These are phyloP conservation scores for Drosophila sulfurigaster DNA, from an alignment of 1,140 invertebrate species.

Conservation along the genomic window DNA sequence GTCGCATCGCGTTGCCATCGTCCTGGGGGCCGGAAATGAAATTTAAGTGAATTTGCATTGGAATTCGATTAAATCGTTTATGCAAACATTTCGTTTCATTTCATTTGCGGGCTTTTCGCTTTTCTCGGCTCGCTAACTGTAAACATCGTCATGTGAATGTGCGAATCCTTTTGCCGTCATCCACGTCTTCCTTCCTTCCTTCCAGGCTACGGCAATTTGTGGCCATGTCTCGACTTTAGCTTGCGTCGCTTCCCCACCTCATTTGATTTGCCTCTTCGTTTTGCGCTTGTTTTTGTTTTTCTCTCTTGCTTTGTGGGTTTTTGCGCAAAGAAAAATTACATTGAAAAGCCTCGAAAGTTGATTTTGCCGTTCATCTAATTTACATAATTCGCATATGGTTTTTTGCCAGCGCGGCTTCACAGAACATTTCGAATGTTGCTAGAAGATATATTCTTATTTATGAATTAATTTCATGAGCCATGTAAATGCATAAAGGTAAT, in stretches of 20 bases:
- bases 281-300: constrained; percentile 12
- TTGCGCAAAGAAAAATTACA: constrained; percentile 57
- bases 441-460: constrained; percentile 68
- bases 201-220: constrained; percentile 27
- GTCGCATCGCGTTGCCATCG: constrained; percentile 1
- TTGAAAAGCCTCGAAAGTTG: constrained; percentile 75
- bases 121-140: constrained; percentile 53
- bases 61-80: constrained; percentile 85
- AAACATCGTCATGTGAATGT: constrained; percentile 62
- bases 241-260: no score
- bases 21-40: constrained; percentile 74
- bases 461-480: constrained; percentile 75
- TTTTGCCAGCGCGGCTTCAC: constrained; percentile 40
- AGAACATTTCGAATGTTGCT: constrained; percentile 57
- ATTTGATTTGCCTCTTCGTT: constrained; percentile 38
- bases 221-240: constrained; percentile 31
- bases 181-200: neutral
- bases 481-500: constrained; percentile 78
- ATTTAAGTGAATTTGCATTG: constrained; percentile 85
- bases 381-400: constrained; percentile 75
- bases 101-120: constrained; percentile 80
- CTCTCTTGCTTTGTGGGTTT: constrained; percentile 3
- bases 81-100: constrained; percentile 85
- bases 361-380: constrained; percentile 75
- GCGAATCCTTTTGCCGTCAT: constrained; percentile 61